Conservation (phyloP, 2,797 vertebrate genomes). For the Poeciliopsis presidionis region DNA sequence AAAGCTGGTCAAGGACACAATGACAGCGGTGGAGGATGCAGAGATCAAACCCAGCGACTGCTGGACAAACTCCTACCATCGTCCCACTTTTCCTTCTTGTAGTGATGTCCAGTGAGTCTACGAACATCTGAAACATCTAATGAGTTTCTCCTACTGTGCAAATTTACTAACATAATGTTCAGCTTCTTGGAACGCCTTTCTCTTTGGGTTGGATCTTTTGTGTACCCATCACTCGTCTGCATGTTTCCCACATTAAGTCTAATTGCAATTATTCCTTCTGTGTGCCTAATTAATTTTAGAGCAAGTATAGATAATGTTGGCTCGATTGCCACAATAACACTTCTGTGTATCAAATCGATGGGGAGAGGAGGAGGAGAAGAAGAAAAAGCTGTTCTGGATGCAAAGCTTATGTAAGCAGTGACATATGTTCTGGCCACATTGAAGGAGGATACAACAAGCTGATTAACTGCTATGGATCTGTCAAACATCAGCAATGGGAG, state of each 20-base stretch:
- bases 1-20: too few species aligned
- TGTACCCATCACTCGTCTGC: background rate
- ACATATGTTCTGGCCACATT: background rate
- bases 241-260: background rate
- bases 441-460: background rate
- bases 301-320: background rate
- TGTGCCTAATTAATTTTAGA: constrained; percentile 2
- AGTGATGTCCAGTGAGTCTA: background rate
- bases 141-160: background rate
- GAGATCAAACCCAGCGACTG: too few species aligned
- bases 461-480: constrained; percentile 5
- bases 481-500: constrained; percentile 29
- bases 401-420: background rate
- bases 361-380: background rate
- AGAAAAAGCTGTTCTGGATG: background rate
- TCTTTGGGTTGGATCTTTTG: background rate
- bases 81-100: background rate
- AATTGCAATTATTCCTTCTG: background rate
- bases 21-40: too few species aligned
- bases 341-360: background rate
- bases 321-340: background rate
- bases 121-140: background rate
- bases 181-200: background rate
- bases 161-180: background rate
- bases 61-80: too few species aligned